phyloP scores from a whole-genome alignment of 2,797 vertebrate genomes.

The Cossypha caffra region DNA sequence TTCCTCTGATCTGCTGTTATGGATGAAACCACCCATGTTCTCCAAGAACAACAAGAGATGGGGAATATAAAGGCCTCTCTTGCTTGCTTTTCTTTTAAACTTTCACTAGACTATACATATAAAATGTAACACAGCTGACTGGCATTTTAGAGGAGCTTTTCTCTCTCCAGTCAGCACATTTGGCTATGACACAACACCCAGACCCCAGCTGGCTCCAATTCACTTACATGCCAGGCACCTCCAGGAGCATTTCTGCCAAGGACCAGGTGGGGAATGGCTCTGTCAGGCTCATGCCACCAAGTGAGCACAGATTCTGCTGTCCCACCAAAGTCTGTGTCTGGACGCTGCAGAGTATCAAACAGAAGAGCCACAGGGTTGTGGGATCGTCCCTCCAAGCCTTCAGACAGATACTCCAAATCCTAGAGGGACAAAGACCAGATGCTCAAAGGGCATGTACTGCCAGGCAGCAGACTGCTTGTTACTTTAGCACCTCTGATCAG shows the following conservation, averaged over 20 bases:
- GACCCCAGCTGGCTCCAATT: background rate
- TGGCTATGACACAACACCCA: background rate
- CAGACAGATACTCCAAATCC: constrained; percentile 83
- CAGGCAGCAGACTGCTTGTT: background rate
- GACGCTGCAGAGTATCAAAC: constrained; percentile 79
- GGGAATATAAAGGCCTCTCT: background rate
- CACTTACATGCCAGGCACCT: constrained; percentile 83
- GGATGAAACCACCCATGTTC: background rate
- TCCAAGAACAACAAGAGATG: background rate
- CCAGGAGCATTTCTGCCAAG: constrained; percentile 79
- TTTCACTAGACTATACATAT: background rate
- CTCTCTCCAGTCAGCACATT: background rate
- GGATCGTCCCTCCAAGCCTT: constrained; percentile 83
- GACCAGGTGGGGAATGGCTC: constrained; percentile 77
- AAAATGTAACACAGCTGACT: background rate
- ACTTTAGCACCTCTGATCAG: background rate
- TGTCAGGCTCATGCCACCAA: constrained; percentile 69
- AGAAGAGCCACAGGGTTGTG: constrained; percentile 79
- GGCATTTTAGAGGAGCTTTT: background rate
- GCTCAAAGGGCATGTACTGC: background rate
- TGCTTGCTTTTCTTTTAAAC: background rate
- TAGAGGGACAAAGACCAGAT: background rate
- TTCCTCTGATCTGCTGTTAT: background rate
- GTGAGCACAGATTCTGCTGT: constrained; percentile 75
- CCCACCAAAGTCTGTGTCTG: constrained; percentile 80